Evolutionary conservation across 2,888 invertebrate genomes (phyloP).

Genomic region (Andrena minutula): DNA sequence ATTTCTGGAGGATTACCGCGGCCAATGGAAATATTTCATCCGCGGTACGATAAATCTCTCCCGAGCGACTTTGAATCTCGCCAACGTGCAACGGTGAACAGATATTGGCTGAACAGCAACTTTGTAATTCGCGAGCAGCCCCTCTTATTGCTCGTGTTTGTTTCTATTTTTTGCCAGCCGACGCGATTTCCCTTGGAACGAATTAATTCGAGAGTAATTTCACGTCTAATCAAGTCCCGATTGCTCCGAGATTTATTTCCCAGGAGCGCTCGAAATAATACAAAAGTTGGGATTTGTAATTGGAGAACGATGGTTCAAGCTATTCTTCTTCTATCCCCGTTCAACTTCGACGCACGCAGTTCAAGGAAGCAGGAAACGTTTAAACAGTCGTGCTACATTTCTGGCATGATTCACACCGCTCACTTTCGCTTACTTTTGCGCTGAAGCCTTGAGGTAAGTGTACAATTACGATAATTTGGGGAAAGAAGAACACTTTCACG

Average conservation of each 20-base stretch:
- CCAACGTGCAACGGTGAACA: background rate
- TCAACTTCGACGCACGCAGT: too few relatives aligned
- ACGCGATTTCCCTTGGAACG: background rate
- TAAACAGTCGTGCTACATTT: too few relatives aligned
- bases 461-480: too few relatives aligned
- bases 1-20: background rate
- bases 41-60: constrained; percentile 4
- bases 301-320: background rate
- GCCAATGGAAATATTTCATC: constrained; percentile 1
- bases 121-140: constrained; percentile 18
- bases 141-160: background rate
- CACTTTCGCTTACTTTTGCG: too few relatives aligned
- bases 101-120: constrained; percentile 6
- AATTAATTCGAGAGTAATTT: constrained; percentile 29
- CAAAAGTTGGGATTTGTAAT: background rate
- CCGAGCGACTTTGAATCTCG: constrained; percentile 17
- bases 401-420: too few relatives aligned
- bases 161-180: background rate
- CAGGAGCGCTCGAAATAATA: background rate
- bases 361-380: too few relatives aligned
- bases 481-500: too few relatives aligned
- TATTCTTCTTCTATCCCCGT: too few relatives aligned
- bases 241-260: background rate
- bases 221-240: constrained; percentile 11
- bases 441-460: too few relatives aligned